Base-by-base conservation (phyloP, 2,888 invertebrate genomes). In the Sthenelais limicola region DNA sequence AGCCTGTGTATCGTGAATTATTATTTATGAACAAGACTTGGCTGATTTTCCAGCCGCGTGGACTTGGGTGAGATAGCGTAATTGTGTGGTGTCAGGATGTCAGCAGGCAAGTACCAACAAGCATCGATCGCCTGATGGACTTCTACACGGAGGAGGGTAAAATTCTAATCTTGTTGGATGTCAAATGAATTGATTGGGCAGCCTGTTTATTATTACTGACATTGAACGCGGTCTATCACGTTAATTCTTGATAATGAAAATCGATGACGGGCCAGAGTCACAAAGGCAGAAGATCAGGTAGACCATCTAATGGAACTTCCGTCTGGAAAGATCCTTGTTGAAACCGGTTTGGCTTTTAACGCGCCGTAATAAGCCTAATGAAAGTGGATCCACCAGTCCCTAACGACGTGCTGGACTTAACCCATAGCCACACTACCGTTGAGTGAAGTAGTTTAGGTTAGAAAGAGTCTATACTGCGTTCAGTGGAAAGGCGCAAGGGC, bases 191-290 rank as follows among this genome's bases (percentile, higher is more conserved):
- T 62, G 62, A 35, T 35, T 21, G 35, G 24, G 1, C 21, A 7
- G 38, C 62, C 62, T 62, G 62, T 62, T 62, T 62, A 38, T 38
- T 62, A 62, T 62, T 62, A 24, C 62, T 62, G 62, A 62, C 62
- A 62, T 35, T 24, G 38, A 24, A 35, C 38, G 62, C 1, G 62
- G 38, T 28, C 24, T 38, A 24, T 62, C 21, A 26, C 62, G 62
- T 38, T 62, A 62, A 62, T 62, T 62, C 38, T 24, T 35, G 38
- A 62, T 62, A 62, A 62, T 62, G 62, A 62, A 62, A 62, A 62
- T 38, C 62, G 38, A 62, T 62, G 62, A 21, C 38, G 35, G 38
- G 21, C 21, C 62, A 24, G 7, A 15, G 38, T 24, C 38, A 38
- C 62, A 35, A 62, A 62, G 62, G 62, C 62, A 35, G 62, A 38